phyloP scores from a whole-genome alignment of 2,113 vertebrate genomes.

The Nothobranchius kuhntae region DNA sequence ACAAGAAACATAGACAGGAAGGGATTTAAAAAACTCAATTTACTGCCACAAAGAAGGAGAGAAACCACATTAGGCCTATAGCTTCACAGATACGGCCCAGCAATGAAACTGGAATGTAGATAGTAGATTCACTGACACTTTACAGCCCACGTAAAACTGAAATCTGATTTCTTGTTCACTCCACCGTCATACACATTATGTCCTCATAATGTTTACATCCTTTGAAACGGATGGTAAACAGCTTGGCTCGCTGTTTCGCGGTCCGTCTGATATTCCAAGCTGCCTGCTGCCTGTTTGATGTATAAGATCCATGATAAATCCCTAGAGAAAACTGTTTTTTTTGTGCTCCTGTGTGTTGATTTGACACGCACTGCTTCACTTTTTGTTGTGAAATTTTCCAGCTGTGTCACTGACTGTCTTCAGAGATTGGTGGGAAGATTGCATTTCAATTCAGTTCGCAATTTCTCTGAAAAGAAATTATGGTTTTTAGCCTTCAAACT shows the following conservation, averaged over 20 bases:
- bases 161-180: conserved; percentile 31
- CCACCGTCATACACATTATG: conserved; percentile 24
- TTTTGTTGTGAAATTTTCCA: conserved; percentile 21
- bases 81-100: conserved; percentile 11
- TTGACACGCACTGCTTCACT: conserved; percentile 9
- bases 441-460: conserved; percentile 5
- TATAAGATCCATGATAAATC: conserved; percentile 23
- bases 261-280: conserved; percentile 26
- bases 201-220: conserved; percentile 47
- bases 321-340: conserved; percentile 25
- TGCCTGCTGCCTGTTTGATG: conserved; percentile 32
- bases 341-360: conserved; percentile 9
- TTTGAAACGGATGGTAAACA: conserved; percentile 42
- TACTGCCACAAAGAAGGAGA: conserved; percentile 4
- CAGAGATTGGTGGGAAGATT: conserved; percentile 9
- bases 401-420: conserved; percentile 14
- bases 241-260: conserved; percentile 14
- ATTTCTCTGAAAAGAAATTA: neutral
- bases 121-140: conserved; percentile 13
- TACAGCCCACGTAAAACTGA: conserved; percentile 26
- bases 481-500: neutral
- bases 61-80: neutral
- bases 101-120: conserved; percentile 14
- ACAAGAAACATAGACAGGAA: neutral
- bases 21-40: neutral